Evolutionary conservation across 2,888 invertebrate species (phyloP).

Genomic region (Ethmia dodecea): DNA sequence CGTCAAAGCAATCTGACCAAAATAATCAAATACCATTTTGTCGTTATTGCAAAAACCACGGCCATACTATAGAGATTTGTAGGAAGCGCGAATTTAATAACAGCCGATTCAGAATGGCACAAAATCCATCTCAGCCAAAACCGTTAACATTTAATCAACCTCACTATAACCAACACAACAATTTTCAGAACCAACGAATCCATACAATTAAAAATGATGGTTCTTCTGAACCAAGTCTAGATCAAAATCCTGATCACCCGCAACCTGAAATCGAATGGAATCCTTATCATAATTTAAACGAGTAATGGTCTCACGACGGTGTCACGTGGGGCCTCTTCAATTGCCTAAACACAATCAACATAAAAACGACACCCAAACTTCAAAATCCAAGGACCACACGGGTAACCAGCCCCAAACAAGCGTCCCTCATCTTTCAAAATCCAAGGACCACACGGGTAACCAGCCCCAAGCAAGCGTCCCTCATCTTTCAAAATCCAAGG

Average conservation of each 20-base stretch:
- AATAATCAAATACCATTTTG: conserved; percentile 8
- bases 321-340: not conserved
- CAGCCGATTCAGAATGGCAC: not conserved
- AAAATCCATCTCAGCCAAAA: not conserved
- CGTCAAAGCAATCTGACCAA: not conserved
- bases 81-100: conserved; percentile 16
- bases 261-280: not conserved
- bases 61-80: conserved; percentile 11
- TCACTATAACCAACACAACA: not conserved
- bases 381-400: not conserved
- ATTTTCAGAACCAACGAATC: not conserved
- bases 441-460: conserved; percentile 2
- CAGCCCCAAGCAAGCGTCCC: conserved; percentile 2
- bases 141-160: not conserved
- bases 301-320: not conserved
- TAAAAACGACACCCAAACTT: conserved; percentile 4
- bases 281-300: not conserved
- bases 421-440: not conserved
- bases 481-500: not conserved
- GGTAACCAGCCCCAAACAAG: conserved; percentile 6
- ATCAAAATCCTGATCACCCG: no score
- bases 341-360: conserved; percentile 1
- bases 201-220: not conserved
- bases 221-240: not conserved
- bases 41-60: conserved; percentile 13